Evolutionary conservation across 2,888 invertebrate genomes (phyloP).

Genomic region (Corbicula japonica): DNA sequence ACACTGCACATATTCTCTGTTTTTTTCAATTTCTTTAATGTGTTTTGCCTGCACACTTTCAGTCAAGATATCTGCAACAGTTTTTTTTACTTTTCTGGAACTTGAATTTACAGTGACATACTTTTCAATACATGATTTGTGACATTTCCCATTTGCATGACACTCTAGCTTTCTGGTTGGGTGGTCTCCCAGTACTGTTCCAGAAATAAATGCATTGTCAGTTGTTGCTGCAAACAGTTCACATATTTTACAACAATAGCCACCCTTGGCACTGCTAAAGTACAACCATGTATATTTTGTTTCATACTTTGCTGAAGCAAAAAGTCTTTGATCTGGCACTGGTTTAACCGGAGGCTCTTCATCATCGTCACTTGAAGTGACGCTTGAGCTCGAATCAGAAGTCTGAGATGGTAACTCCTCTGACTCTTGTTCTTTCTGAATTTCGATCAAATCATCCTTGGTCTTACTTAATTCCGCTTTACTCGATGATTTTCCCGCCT

Average conservation of each 20-base stretch:
- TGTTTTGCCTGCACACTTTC: neutral
- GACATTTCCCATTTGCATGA: constrained; percentile 13
- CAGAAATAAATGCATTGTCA: neutral
- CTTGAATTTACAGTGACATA: constrained; percentile 3
- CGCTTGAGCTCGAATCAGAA: too few species aligned
- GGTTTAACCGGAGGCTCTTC: neutral
- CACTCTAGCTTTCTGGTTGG: constrained; percentile 16
- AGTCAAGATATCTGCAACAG: constrained; percentile 12
- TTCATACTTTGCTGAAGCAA: constrained; percentile 2
- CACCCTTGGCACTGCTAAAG: neutral
- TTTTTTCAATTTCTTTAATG: constrained; percentile 9
- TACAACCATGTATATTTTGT: neutral
- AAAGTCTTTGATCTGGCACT: neutral
- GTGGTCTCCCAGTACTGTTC: constrained; percentile 21
- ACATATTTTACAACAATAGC: constrained; percentile 12
- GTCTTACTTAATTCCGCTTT: too few species aligned
- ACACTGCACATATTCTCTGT: constrained; percentile 4
- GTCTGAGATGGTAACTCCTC: too few species aligned
- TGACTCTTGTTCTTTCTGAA: too few species aligned
- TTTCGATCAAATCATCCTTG: too few species aligned
- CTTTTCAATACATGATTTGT: neutral
- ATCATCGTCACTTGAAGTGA: too few species aligned
- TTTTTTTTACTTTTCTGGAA: neutral
- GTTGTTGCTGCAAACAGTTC: neutral
- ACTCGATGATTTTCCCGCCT: too few species aligned